Base-by-base conservation (phyloP, 2,113 vertebrate species). In the Callocephalon fimbriatum region DNA sequence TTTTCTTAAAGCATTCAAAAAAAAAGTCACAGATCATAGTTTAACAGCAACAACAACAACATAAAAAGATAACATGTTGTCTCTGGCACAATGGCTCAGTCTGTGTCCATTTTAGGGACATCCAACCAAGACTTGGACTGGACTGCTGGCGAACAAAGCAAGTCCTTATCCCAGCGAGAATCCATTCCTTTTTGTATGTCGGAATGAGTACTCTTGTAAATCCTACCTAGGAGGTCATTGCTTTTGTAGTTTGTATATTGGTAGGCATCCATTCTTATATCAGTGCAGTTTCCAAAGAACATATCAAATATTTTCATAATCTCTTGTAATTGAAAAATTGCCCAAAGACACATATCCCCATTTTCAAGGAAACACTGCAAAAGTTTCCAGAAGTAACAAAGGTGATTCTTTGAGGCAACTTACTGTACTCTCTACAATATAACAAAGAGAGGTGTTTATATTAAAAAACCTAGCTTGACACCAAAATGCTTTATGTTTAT, bases 41-140 rank as follows among this genome's bases (percentile, higher is more conserved):
- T 98, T 98, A 98, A 98, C 98, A 98, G 97, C 98, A 98, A 98
- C 98, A 98, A 98, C 98, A 98, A 98, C 98, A 98, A 98, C 97
- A 97, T 97, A 98, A 98, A 98, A 98, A 98, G 97, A 66, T 97
- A 98, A 98, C 98, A 98, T 73, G 94, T 98, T 98, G 98, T 98
- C 97, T 98, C 98, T 97, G 98, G 98, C 98, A 98, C 98, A 97
- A 98, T 95, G 98, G 98, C 98, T 98, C 98, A 98, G 97, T 97
- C 95, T 98, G 97, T 51, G 97, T 98, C 98, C 66, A 7, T 96
- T 97, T 96, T 93, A 91, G 95, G 97, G 97, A 98, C 97, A 94
- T 97, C 97, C 98, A 98, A 97, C 96, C 97, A 97, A 97, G 97
- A 98, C 97, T 95, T 95, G 98, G 97, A 98, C 96, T 98, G 97